phyloP scores from a whole-genome alignment of 2,888 invertebrate genomes.

The Hypomecis atomaria region DNA sequence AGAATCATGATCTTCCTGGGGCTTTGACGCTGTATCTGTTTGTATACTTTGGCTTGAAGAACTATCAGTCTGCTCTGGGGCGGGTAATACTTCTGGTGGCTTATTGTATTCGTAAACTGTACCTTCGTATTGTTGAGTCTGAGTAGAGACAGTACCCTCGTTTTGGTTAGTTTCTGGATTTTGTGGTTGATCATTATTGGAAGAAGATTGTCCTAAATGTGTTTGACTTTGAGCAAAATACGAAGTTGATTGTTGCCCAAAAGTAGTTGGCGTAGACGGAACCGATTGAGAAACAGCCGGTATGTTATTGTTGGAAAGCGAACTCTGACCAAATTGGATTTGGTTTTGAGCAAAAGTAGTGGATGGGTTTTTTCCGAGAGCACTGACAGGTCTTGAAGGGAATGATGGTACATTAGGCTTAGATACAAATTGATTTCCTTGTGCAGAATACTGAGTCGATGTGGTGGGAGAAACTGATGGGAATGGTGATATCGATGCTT shows the following conservation, averaged over 20 bases:
- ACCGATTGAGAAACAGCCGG: background rate
- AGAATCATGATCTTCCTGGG: constrained; percentile 14
- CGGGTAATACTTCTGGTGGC: constrained; percentile 55
- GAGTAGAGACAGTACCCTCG: constrained; percentile 25
- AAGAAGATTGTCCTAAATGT: constrained; percentile 10
- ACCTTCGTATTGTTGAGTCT: constrained; percentile 47
- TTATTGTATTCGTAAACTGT: constrained; percentile 69
- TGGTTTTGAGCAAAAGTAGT: constrained; percentile 32
- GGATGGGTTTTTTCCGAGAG: constrained; percentile 29
- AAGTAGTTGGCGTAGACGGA: constrained; percentile 1
- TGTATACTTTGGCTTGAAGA: constrained; percentile 36
- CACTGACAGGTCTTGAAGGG: constrained; percentile 23
- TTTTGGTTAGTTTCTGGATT: constrained; percentile 20
- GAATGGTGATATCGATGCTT: constrained; percentile 63
- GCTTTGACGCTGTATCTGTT: constrained; percentile 23
- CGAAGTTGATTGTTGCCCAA: constrained; percentile 15
- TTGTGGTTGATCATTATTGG: constrained; percentile 15
- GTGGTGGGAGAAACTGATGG: constrained; percentile 52
- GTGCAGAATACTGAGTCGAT: constrained; percentile 35
- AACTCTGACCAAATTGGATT: constrained; percentile 25
- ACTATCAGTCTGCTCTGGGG: constrained; percentile 41
- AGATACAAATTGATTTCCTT: constrained; percentile 37
- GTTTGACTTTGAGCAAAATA: constrained; percentile 27
- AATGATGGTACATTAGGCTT: constrained; percentile 36
- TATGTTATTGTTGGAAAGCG: constrained; percentile 1